A percentile compares a stretch with the other conserved stretches of the same genome.
Conservation (phyloP, 2,113 vertebrate species). For the Strigops habroptila region DNA sequence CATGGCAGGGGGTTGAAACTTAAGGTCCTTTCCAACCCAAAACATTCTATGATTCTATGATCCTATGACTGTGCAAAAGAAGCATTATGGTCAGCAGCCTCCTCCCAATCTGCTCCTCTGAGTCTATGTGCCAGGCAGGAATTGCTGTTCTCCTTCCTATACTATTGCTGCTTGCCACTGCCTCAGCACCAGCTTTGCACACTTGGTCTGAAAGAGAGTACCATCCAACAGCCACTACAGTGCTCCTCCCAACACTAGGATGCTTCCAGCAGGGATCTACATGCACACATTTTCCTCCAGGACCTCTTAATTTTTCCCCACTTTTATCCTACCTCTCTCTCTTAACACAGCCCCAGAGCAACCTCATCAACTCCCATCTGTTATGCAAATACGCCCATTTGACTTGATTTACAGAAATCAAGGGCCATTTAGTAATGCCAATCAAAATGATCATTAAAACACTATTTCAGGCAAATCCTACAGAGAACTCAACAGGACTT, state of each 20-base stretch:
- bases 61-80: background rate
- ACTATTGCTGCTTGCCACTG: background rate
- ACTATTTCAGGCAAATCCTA: background rate
- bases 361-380: background rate
- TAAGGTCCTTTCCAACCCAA: background rate
- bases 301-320: background rate
- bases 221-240: background rate
- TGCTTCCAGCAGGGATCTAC: background rate
- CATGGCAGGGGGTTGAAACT: background rate
- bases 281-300: background rate
- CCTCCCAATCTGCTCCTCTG: background rate
- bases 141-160: background rate
- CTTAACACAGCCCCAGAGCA: background rate
- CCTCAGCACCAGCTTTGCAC: background rate
- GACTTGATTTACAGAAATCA: background rate
- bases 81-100: background rate
- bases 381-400: background rate
- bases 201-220: background rate
- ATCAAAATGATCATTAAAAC: background rate
- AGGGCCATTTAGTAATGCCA: background rate
- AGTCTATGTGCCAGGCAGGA: background rate
- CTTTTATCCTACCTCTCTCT: background rate
- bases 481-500: background rate
- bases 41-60: background rate
- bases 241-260: background rate